These are phyloP conservation scores for Lerema accius DNA, from an alignment of 1,140 invertebrate genomes.

Conservation along the genomic window DNA sequence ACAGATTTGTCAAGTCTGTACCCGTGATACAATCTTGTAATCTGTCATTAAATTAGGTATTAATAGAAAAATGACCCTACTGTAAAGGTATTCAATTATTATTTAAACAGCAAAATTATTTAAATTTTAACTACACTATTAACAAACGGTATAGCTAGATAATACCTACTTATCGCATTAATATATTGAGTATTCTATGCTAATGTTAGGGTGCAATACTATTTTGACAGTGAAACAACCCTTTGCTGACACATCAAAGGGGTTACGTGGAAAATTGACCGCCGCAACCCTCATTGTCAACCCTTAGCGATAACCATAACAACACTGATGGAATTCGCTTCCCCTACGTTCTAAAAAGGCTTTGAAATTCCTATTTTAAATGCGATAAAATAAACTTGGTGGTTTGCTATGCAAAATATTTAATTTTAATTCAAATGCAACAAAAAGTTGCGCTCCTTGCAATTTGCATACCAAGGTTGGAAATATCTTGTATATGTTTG, in stretches of 20 bases:
- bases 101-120: no score
- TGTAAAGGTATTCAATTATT: no score
- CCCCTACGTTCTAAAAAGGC: conserved; percentile 11
- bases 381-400: conserved; percentile 23
- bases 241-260: conserved; percentile 57
- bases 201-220: conserved; percentile 15
- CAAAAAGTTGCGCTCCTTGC: conserved; percentile 18
- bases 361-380: conserved; percentile 23
- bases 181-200: no score
- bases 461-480: conserved; percentile 16
- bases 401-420: conserved; percentile 30
- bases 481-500: conserved; percentile 6
- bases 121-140: no score
- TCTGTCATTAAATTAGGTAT: no score
- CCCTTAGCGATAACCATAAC: conserved; percentile 36
- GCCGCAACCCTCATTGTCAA: conserved; percentile 53
- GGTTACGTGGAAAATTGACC: conserved; percentile 44
- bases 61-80: no score
- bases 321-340: conserved; percentile 27
- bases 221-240: conserved; percentile 35
- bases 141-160: no score
- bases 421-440: conserved; percentile 24
- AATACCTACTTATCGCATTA: no score
- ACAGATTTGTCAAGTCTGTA: no score
- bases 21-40: no score